Evolutionary conservation across 2,797 vertebrate species (phyloP).

Genomic region (Brachymystax lenok): DNA sequence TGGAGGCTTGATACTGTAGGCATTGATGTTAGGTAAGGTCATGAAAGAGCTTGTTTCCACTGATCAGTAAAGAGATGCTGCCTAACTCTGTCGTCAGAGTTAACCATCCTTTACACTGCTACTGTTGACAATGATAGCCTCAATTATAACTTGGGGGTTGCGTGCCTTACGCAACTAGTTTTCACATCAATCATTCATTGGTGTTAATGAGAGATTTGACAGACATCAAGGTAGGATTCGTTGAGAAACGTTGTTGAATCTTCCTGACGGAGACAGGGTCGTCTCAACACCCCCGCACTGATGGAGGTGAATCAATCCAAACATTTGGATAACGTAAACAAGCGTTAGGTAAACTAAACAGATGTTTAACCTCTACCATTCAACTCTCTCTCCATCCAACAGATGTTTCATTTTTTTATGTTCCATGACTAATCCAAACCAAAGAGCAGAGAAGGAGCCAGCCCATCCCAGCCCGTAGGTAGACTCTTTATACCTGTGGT

Average conservation of each 20-base stretch:
- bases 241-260: neutral
- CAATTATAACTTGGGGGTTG: neutral
- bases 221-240: neutral
- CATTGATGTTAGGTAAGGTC: neutral
- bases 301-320: neutral
- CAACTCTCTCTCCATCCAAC: neutral
- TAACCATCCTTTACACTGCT: neutral
- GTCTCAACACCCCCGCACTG: neutral
- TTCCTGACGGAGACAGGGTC: neutral
- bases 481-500: slow-evolving; percentile 23
- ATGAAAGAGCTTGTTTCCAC: neutral
- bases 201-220: neutral
- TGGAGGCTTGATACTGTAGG: neutral
- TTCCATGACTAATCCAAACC: slow-evolving; percentile 25
- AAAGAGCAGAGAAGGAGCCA: neutral
- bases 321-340: neutral
- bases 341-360: neutral
- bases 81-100: neutral
- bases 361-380: neutral
- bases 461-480: slow-evolving; percentile 10
- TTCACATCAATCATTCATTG: neutral
- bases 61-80: neutral
- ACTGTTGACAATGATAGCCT: neutral
- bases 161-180: neutral
- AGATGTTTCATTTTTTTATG: neutral